These are phyloP conservation scores for Fragum whitleyi DNA, from an alignment of 2,888 invertebrate species.

Conservation along the genomic window DNA sequence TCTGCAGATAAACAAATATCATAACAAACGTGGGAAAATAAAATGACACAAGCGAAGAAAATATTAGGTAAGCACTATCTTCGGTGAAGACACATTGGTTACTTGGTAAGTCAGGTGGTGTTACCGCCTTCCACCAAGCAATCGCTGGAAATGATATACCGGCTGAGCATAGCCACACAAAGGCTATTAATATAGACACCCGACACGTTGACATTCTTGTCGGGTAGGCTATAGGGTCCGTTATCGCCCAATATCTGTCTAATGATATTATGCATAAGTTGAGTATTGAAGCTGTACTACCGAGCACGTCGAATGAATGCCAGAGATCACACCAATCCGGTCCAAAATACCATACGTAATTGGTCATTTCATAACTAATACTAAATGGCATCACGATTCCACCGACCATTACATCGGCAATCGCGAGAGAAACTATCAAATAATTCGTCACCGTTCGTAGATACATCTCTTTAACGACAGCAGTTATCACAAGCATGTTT, in stretches of 20 bases:
- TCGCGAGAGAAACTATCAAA: conserved; percentile 97
- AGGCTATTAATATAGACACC: conserved; percentile 94
- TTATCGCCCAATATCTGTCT: conserved; percentile 99
- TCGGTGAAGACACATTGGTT: conserved; percentile 95
- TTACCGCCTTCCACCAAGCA: conserved; percentile 87
- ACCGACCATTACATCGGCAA: conserved; percentile 98
- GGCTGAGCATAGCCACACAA: conserved; percentile 98
- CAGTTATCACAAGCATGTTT: conserved; percentile 96
- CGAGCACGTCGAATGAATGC: conserved; percentile 98
- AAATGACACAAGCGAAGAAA: conserved; percentile 98
- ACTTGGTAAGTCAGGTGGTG: conserved; percentile 74
- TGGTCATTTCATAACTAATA: conserved; percentile 81
- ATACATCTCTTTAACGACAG: conserved; percentile 96
- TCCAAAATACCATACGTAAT: conserved; percentile 93
- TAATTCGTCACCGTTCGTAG: conserved; percentile 99
- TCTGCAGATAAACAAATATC: conserved; percentile 98
- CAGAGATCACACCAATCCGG: conserved; percentile 98
- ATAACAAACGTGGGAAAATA: conserved; percentile 98
- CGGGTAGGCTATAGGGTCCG: conserved; percentile 98
- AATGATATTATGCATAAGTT: conserved; percentile 98
- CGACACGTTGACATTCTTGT: conserved; percentile 95
- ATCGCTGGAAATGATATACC: conserved; percentile 99
- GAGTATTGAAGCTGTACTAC: conserved; percentile 98
- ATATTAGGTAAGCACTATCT: conserved; percentile 97
- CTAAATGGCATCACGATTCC: conserved; percentile 98